Percentiles rank a stretch among this genome's conserved stretches.
These are phyloP conservation scores for Isichthys henryi DNA, from an alignment of 2,113 vertebrate genomes.

Conservation along the genomic window DNA sequence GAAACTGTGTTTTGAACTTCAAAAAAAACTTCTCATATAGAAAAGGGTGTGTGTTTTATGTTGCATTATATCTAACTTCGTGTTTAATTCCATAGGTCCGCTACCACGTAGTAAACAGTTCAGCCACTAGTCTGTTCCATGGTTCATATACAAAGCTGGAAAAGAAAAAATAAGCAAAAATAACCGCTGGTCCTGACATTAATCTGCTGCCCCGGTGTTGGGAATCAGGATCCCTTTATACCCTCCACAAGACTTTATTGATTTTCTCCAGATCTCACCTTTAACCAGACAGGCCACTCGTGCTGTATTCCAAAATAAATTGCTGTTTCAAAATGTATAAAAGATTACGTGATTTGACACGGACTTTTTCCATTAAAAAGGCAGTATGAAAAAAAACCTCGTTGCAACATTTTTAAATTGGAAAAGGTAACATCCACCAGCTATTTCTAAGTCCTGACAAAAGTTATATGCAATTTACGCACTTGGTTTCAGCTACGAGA, in stretches of 20 bases:
- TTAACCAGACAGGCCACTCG: not conserved
- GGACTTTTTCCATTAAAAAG: not conserved
- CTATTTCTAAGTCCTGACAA: not conserved
- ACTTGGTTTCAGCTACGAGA: not conserved
- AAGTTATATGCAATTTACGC: not conserved
- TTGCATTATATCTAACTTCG: not conserved
- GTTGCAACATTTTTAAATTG: not conserved
- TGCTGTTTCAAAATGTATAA: not conserved
- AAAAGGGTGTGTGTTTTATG: not conserved
- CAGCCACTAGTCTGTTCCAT: not conserved
- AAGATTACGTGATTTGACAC: not conserved
- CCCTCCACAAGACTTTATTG: not conserved
- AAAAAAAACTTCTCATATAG: not conserved
- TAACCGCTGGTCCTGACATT: not conserved
- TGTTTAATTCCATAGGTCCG: not conserved
- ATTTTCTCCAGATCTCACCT: conserved; percentile 12
- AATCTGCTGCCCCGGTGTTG: not conserved
- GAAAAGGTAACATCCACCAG: not conserved
- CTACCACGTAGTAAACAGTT: not conserved
- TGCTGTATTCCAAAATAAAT: not conserved
- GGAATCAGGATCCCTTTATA: not conserved
- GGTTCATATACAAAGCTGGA: not conserved
- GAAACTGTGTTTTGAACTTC: not conserved
- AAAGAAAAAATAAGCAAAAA: not conserved
- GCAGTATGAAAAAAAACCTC: not conserved